Evolutionary conservation across 2,113 vertebrate species (phyloP), one percentile per base, ranked within the genome.

Genomic region (Cisticola juncidis): DNA sequence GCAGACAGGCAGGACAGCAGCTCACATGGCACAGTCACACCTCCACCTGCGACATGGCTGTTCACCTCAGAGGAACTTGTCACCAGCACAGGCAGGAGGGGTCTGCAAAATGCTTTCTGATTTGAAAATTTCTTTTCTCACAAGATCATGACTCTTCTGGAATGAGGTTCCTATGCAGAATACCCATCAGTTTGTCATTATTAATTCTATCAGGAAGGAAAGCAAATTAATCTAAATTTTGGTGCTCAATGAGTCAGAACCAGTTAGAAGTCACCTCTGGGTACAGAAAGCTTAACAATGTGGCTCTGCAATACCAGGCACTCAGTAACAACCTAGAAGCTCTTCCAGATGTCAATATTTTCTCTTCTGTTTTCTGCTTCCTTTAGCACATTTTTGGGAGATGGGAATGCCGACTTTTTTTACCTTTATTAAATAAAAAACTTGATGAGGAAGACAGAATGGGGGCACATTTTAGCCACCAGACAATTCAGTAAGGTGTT

Each of bases 371-470:
- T 93, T 93, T 88, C 86, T 96, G 85, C 82, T 88, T 89, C 26
- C 54, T 66, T 71, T 80, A 74, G 86, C 76, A 90, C 23, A 83
- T 92, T 77, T 83, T 88, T 81, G 66, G 77, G 35, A 93, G 70
- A 82, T 13, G 6, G 51, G 61, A 91, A 91, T 68, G 36, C 8
- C 64, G 81, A 61, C 22, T 74, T 60, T 64, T 89, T 33, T 12
- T 5, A 69, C 44, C 24, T 61, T 87, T 82, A 80, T 92, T 87
- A 88, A 93, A 89, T 86, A 66, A 86, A 77, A 54, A 76, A 88
- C 85, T 92, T 74, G 45, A 94, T 62, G 54, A 89, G 50, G 14
- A 97, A 80, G 89, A 86, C 77, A 95, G 80, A 96, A 95, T 60
- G 29, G 44, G 84, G 62, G 54, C 79, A 87, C 25, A 51, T 84